phyloP scores from a whole-genome alignment of 2,888 invertebrate genomes.

The Adineta ricciae region DNA sequence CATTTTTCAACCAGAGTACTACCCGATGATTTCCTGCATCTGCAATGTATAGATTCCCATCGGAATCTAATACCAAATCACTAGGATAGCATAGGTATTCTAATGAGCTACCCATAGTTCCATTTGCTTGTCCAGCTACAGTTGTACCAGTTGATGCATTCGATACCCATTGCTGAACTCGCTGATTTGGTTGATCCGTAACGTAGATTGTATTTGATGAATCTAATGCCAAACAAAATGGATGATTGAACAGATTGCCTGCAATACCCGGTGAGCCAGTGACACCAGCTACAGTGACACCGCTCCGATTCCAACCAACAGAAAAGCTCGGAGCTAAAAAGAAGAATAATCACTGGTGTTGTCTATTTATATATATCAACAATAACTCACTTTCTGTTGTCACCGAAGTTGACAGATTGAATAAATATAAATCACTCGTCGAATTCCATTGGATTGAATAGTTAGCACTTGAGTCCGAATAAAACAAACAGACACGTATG shows the following conservation, averaged over 20 bases:
- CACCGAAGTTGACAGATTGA: neutral
- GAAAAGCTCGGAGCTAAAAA: neutral
- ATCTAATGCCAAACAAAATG: neutral
- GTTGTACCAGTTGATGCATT: neutral
- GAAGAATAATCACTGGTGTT: neutral
- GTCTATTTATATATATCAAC: too few relatives aligned
- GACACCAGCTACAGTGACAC: neutral
- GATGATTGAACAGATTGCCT: neutral
- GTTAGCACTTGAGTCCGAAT: neutral
- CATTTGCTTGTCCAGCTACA: neutral
- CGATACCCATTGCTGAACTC: neutral
- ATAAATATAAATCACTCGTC: neutral
- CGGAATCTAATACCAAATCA: neutral
- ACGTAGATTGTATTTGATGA: neutral
- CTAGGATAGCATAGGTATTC: neutral
- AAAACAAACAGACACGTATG: neutral
- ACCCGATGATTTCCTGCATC: neutral
- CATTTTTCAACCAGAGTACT: neutral
- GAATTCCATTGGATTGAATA: neutral
- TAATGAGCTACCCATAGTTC: neutral
- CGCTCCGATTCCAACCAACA: neutral
- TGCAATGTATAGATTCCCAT: neutral
- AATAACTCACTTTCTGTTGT: too few relatives aligned
- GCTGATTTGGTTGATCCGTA: neutral
- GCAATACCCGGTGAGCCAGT: neutral